Conservation (phyloP, 2,888 invertebrate genomes). For the Mantis religiosa region DNA sequence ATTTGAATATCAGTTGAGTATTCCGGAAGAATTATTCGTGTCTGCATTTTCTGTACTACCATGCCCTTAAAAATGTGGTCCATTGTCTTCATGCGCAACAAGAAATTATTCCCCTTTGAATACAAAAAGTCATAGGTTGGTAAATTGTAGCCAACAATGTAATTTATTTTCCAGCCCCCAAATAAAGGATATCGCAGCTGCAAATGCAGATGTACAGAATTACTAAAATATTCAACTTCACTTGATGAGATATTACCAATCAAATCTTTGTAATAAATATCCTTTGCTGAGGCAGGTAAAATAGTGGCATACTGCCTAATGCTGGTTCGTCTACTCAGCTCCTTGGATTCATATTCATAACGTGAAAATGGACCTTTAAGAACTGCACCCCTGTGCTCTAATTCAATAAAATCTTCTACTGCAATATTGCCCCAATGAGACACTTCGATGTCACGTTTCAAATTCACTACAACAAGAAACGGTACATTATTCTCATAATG, state of each 20-base stretch:
- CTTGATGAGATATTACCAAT: neutral
- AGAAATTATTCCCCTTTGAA: neutral
- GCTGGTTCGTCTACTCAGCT: neutral
- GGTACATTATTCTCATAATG: neutral
- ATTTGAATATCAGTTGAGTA: neutral
- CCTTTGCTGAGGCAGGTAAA: neutral
- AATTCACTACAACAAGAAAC: neutral
- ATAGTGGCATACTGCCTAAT: neutral
- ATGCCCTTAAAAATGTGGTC: neutral
- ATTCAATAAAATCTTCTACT: neutral
- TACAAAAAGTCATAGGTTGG: neutral
- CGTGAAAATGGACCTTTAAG: neutral
- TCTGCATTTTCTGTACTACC: neutral
- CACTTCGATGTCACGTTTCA: neutral
- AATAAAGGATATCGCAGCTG: neutral
- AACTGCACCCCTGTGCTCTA: neutral
- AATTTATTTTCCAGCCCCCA: neutral
- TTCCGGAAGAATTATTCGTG: neutral
- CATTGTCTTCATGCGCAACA: neutral
- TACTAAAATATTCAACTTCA: neutral
- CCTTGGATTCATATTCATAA: neutral
- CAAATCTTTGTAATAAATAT: neutral
- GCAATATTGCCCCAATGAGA: constrained; percentile 5
- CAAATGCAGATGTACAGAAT: neutral
- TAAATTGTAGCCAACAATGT: neutral